Evolutionary conservation across 1,140 invertebrate genomes (phyloP).

Genomic region (Uloborus diversus): DNA sequence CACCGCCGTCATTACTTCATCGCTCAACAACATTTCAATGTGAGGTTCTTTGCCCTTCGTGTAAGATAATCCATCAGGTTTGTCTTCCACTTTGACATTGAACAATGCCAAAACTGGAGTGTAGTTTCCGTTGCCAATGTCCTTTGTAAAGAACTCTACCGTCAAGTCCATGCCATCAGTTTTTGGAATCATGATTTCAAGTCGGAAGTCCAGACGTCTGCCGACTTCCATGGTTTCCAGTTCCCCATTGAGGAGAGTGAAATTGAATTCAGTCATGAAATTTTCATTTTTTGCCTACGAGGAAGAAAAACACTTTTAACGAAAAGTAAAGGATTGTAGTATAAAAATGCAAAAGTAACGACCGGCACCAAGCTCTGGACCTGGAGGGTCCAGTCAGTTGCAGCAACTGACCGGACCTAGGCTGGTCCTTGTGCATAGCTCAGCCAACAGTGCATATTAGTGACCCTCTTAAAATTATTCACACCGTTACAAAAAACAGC

Average conservation of each 20-base stretch:
- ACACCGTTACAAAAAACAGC: too few species aligned
- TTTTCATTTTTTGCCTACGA: slow-evolving; percentile 9
- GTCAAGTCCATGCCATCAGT: slow-evolving; percentile 59
- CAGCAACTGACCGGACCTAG: too few species aligned
- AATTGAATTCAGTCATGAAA: slow-evolving; percentile 46
- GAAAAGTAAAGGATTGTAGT: too few species aligned
- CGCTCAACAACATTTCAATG: slow-evolving; percentile 42
- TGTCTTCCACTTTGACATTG: slow-evolving; percentile 43
- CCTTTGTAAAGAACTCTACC: slow-evolving; percentile 61
- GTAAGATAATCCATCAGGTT: slow-evolving; percentile 21
- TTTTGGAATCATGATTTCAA: slow-evolving; percentile 53
- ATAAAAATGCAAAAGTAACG: too few species aligned
- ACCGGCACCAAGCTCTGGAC: too few species aligned
- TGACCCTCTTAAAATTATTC: too few species aligned
- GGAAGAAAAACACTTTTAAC: background rate
- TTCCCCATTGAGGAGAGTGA: slow-evolving; percentile 47
- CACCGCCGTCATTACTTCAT: slow-evolving; percentile 55
- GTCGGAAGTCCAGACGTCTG: slow-evolving; percentile 27
- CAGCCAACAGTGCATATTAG: too few species aligned
- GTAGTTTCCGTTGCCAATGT: slow-evolving; percentile 54
- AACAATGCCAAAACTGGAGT: slow-evolving; percentile 58
- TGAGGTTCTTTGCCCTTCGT: slow-evolving; percentile 25
- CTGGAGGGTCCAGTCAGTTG: too few species aligned
- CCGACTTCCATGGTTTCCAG: slow-evolving; percentile 51
- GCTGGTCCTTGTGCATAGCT: too few species aligned